Base-by-base conservation (phyloP, 2,797 vertebrate genomes). In the Cuniculus paca region DNA sequence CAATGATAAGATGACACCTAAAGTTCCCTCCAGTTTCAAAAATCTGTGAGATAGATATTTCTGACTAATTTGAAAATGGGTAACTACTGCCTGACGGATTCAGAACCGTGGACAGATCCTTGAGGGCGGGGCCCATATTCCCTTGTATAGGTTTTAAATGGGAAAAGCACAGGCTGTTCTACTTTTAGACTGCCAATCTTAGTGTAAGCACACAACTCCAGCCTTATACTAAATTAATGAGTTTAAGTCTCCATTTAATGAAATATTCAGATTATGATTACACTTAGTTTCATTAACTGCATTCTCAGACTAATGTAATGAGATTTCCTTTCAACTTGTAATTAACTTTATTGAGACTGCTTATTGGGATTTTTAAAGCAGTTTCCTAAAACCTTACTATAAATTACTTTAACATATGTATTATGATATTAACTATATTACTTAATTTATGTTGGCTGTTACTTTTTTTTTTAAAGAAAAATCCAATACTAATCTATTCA, bases 321-420 rank as follows among this genome's bases (percentile, higher is more conserved):
- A 95, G 58, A 90, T 98, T 95, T 97, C 70, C 81, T 97, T 98
- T 97, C 96, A 98, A 96, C 93, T 97, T 98, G 94, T 97, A 98
- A 98, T 98, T 98, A 98, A 96, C 85, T 98, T 97, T 96, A 91
- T 96, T 97, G 93, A 97, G 97, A 97, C 98, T 96, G 97, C 92
- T 98, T 92, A 96, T 24, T 97, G 92, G 42, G 96, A 91, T 97
- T 98, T 97, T 94, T 96, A 68, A 97, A 94, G 80, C 94, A 95
- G 88, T 84, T 98, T 97, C 91, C 93, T 89, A 95, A 97, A 94
- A 81, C 95, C 90, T 94, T 96, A 93, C 95, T 94, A 94, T 91
- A 96, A 97, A 98, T 96, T 92, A 97, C 96, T 95, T 97, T 97
- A 93, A 93, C 93, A 86, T 95, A 87, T 95, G 97, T 94, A 97